These are phyloP conservation scores for Thymelicus lineola DNA, from an alignment of 2,888 invertebrate species.

Conservation along the genomic window DNA sequence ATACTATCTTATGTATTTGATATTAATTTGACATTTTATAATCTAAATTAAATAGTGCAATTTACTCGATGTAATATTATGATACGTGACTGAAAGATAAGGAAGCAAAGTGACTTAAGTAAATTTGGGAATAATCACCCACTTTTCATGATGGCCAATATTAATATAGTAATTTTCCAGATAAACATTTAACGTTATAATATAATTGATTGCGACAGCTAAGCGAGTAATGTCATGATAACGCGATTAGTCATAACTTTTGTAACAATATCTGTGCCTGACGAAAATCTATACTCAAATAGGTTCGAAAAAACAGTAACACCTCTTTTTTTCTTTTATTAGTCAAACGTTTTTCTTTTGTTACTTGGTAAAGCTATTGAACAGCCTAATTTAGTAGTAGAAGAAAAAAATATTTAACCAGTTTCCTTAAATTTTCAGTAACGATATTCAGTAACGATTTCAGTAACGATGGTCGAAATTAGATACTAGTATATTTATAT, in stretches of 20 bases:
- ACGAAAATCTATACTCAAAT: background rate
- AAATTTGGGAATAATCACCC: slow-evolving; percentile 22
- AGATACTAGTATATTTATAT: no score
- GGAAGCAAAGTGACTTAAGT: slow-evolving; percentile 19
- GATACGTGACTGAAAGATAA: slow-evolving; percentile 12
- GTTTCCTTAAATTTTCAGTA: no score
- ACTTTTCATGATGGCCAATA: slow-evolving; percentile 19
- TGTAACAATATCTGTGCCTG: background rate
- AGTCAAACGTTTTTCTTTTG: no score
- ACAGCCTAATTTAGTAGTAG: no score
- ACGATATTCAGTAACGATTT: no score
- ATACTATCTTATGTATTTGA: slow-evolving; percentile 11
- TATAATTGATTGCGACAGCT: slow-evolving; percentile 20
- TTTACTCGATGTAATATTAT: slow-evolving; percentile 4
- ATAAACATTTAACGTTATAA: slow-evolving; percentile 18
- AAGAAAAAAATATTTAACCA: no score
- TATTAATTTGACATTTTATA: slow-evolving; percentile 6
- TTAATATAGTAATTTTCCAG: slow-evolving; percentile 25
- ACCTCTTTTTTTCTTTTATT: no score
- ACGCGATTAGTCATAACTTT: background rate
- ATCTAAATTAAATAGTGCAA: slow-evolving; percentile 14
- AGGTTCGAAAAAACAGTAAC: no score
- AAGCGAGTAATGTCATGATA: background rate
- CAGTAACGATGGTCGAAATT: no score
- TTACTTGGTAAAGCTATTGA: no score